These are phyloP conservation scores for Dendrolimus houi DNA, from an alignment of 2,888 invertebrate species.

Conservation along the genomic window DNA sequence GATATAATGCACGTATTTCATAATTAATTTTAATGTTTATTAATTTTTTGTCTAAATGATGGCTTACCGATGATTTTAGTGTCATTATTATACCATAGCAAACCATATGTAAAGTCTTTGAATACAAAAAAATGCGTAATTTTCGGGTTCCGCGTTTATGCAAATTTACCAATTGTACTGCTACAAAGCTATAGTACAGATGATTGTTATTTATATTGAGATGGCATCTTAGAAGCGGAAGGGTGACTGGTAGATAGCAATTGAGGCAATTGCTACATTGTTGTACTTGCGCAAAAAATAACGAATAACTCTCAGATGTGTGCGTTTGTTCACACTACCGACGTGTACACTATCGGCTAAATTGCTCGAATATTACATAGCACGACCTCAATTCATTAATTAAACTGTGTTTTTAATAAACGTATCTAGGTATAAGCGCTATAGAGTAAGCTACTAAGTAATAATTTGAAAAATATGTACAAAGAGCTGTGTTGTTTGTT, in stretches of 20 bases:
- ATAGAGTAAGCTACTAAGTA: too few relatives aligned
- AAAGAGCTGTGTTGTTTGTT: too few relatives aligned
- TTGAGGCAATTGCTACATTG: slow-evolving; percentile 35
- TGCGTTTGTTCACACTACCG: slow-evolving; percentile 21
- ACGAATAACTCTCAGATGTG: slow-evolving; percentile 18
- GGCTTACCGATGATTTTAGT: too few relatives aligned
- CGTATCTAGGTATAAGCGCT: background rate
- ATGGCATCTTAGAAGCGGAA: slow-evolving; percentile 31
- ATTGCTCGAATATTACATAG: slow-evolving; percentile 18
- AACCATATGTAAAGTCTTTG: too few relatives aligned
- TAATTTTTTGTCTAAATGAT: too few relatives aligned
- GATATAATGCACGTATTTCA: too few relatives aligned
- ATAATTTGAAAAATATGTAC: too few relatives aligned
- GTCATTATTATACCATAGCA: too few relatives aligned
- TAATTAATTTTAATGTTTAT: too few relatives aligned
- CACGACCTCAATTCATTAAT: slow-evolving; percentile 30
- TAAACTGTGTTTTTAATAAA: slow-evolving; percentile 15
- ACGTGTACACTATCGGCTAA: slow-evolving; percentile 23
- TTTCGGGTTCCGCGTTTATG: too few relatives aligned
- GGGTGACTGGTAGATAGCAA: slow-evolving; percentile 38
- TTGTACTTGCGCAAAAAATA: slow-evolving; percentile 30
- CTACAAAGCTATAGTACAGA: background rate
- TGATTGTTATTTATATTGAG: slow-evolving; percentile 4
- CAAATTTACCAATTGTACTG: too few relatives aligned
- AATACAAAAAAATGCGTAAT: too few relatives aligned